Evolutionary conservation across 2,113 vertebrate genomes (phyloP), one percentile per base, ranked within the genome.

Genomic region (Phaethon lepturus): DNA sequence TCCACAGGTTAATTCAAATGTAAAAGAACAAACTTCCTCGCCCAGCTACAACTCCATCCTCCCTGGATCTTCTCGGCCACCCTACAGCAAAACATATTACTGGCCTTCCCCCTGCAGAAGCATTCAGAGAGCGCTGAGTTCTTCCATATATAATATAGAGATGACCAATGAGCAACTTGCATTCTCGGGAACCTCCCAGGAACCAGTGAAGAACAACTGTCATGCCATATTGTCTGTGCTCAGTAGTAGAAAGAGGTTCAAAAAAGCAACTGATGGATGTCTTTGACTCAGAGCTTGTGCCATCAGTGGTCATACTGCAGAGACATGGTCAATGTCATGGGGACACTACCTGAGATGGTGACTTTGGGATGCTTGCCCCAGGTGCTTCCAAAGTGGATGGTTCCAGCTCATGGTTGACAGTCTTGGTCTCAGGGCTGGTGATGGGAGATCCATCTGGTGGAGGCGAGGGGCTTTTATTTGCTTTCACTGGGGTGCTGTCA

Each of bases 291-390:
- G 38, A 91, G 35, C 28, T 73, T 63, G 38, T 74, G 53, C 31
- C 76, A 63, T 53, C 73, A 88, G 40, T 0, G 3, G 22, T 67
- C 44, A 66, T 40, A 63, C 31, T 45, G 24, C n/a, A 63, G 45
- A 84, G 73, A 78, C 50, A 62, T 0, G 13, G 58, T 77, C 84
- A 93, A 40, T 38, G 19, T 44, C 95, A 78, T 17, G 7, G 31
- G 56, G 31, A 88, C 91, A 88, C 97, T 98, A 99, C 99, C 99
- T 99, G 99, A 97, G 99, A 99, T 0, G 99, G 99, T 92, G 99
- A 99, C 97, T 99, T 99, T 81, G 99, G 99, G 95, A 99, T 98
- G 84, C 98, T 95, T 67, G 98, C 99, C 97, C 98, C 98, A 26
- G 99, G 98, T 7, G 98, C 40, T 86, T 98, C 98, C 75, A 95